These are phyloP conservation scores for Horisme vitalbata DNA, from an alignment of 2,888 invertebrate genomes.

Conservation along the genomic window DNA sequence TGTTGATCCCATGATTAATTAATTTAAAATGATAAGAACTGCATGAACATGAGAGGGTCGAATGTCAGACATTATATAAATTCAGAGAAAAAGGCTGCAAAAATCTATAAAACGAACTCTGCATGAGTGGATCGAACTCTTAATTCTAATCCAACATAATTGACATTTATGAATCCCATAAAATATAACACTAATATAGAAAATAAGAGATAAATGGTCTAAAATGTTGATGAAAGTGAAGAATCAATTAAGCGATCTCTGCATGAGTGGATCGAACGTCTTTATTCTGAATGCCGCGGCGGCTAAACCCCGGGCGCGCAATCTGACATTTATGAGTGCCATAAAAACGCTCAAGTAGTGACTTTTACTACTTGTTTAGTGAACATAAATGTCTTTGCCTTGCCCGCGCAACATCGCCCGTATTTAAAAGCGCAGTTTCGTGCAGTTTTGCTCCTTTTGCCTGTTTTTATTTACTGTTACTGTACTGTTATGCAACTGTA, in stretches of 20 bases:
- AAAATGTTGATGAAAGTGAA: conserved; percentile 39
- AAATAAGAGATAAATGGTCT: too few species aligned
- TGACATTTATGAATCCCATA: too few species aligned
- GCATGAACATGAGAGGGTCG: too few species aligned
- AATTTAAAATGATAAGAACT: too few species aligned
- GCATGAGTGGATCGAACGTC: conserved; percentile 32
- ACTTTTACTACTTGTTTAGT: conserved; percentile 85
- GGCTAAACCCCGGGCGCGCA: conserved; percentile 76
- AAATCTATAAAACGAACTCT: too few species aligned
- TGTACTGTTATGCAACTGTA: conserved; percentile 82
- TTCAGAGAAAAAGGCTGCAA: too few species aligned
- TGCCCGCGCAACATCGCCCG: conserved; percentile 79
- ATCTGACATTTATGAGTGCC: conserved; percentile 84
- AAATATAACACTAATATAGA: too few species aligned
- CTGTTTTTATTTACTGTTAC: conserved; percentile 80
- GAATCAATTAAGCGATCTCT: conserved; percentile 64
- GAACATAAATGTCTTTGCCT: conserved; percentile 84
- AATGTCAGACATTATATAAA: too few species aligned
- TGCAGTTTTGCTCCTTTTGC: conserved; percentile 76
- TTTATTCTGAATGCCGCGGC: conserved; percentile 54
- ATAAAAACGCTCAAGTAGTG: conserved; percentile 84
- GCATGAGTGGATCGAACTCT: too few species aligned
- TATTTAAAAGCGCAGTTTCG: conserved; percentile 82
- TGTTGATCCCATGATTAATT: too few species aligned
- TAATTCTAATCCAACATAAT: too few species aligned